A percentile compares a stretch with the other conserved stretches of the same genome.
Evolutionary conservation across 2,113 vertebrate genomes (phyloP).

Genomic region (Patagioenas fasciata): DNA sequence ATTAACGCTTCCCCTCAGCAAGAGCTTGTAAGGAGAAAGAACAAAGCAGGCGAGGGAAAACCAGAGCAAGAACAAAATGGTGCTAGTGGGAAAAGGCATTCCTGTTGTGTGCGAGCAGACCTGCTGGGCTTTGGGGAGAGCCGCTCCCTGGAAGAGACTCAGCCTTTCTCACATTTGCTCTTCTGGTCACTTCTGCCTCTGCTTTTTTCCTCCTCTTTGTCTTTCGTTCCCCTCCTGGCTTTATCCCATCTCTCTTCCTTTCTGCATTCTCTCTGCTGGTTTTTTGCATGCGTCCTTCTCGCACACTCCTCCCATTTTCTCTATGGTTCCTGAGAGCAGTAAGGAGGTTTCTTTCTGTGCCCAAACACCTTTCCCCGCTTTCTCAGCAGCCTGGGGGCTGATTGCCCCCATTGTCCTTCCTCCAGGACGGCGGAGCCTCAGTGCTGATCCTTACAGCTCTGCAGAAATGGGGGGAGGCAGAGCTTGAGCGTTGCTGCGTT

Average conservation of each 20-base stretch:
- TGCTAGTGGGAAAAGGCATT: conserved; percentile 47
- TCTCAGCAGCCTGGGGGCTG: background rate
- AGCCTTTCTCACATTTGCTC: background rate
- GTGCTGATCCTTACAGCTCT: background rate
- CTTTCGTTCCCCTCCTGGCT: background rate
- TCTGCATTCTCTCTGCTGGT: background rate
- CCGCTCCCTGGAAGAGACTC: background rate
- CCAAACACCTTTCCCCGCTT: background rate
- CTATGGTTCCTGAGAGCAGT: fast-evolving
- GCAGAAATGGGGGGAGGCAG: background rate
- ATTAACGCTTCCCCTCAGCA: conserved; percentile 42
- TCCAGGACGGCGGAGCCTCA: background rate
- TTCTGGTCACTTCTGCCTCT: background rate
- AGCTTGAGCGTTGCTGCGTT: background rate
- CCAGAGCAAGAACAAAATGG: conserved; percentile 59
- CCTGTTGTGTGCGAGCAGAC: conserved; percentile 6
- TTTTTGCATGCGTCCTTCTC: background rate
- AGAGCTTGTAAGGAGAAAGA: conserved; percentile 15
- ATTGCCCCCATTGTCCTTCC: fast-evolving
- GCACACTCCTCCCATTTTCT: background rate
- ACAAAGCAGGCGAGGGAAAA: conserved; percentile 44
- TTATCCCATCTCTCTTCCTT: background rate
- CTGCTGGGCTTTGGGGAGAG: background rate
- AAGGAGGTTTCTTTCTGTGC: background rate
- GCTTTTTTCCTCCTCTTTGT: background rate